Base-by-base conservation (phyloP, 2,113 vertebrate genomes). In the Mirounga angustirostris region DNA sequence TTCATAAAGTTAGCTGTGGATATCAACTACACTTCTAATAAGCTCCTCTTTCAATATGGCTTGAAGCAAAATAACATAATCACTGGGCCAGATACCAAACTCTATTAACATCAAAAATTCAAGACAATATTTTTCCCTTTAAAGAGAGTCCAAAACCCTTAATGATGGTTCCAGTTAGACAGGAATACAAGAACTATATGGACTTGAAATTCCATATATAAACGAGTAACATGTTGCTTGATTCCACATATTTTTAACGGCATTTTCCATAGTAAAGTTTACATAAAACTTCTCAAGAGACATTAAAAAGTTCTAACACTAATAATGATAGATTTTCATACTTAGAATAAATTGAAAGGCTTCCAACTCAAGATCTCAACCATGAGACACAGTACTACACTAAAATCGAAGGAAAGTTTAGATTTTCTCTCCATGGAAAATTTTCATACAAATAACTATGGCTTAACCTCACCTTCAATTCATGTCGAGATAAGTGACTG, bases 241-340 rank as follows among this genome's bases (percentile, higher is more conserved):
- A 95, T 76, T 74, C 24, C 30, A 84, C 52, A 52, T 86, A 92
- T 61, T 95, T 97, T 94, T 89, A 95, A 94, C 30, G 36, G 82
- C 50, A 92, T 95, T 98, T 98, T 97, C 96, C 93, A 96, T 1
- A 91, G 24, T 56, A 71, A 95, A 95, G 36, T 94, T 97, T 93
- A 91, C 22, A 69, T 61, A 71, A 76, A 61, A 52, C 50, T 65
- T 97, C 78, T 91, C 52, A 79, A 90, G 56, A 94, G 84, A 96
- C 19, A 79, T 82, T 91, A 87, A 93, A 87, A 93, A 79, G 50
- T 79, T 91, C 78, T 61, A 79, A 91, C 28, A 88, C 43, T 85
- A 90, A 94, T 79, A 90, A 93, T 36, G 46, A 85, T 3, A 94
- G 30, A 76, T 52, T 92, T 94, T 94, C 79, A 92, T 71, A 95